Percentiles rank a stretch among this genome's conserved stretches.
Conservation (phyloP, 2,888 invertebrate genomes). For the Drosophila nr. medialis region DNA sequence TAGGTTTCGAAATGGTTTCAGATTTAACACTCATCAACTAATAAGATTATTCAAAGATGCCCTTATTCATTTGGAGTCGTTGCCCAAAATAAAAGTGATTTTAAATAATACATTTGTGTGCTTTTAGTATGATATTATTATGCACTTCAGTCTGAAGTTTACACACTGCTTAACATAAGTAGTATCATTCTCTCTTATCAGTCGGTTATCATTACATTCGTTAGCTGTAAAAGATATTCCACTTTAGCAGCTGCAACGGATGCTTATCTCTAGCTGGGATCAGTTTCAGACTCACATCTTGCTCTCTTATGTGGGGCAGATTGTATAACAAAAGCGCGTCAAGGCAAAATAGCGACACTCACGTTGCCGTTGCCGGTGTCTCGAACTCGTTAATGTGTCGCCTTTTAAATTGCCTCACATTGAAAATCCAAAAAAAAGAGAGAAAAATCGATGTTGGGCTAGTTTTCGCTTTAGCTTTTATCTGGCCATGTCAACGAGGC, state of each 20-base stretch:
- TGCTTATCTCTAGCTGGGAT: conserved; percentile 23
- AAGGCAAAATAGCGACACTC: conserved; percentile 41
- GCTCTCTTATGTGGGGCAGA: conserved; percentile 26
- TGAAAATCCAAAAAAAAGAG: conserved; percentile 43
- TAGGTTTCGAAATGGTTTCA: background rate
- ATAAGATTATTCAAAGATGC: background rate
- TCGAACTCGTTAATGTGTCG: conserved; percentile 72
- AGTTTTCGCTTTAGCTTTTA: conserved; percentile 68
- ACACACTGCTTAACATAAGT: conserved; percentile 16
- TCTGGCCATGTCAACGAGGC: conserved; percentile 68
- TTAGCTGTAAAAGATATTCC: background rate
- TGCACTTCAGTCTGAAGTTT: conserved; percentile 21
- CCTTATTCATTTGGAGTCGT: no score
- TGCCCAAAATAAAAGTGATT: conserved; percentile 9
- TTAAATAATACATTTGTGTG: conserved; percentile 17
- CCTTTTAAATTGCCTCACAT: conserved; percentile 71
- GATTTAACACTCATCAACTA: background rate
- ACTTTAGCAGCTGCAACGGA: conserved; percentile 22
- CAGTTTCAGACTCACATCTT: conserved; percentile 11
- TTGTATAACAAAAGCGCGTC: conserved; percentile 58
- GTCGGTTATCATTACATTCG: conserved; percentile 17
- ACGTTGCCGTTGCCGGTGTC: conserved; percentile 27
- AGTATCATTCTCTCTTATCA: conserved; percentile 2
- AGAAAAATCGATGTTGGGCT: conserved; percentile 60
- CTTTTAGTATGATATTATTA: conserved; percentile 24